Evolutionary conservation across 1,140 invertebrate species (phyloP).

Genomic region (Pantala flavescens): DNA sequence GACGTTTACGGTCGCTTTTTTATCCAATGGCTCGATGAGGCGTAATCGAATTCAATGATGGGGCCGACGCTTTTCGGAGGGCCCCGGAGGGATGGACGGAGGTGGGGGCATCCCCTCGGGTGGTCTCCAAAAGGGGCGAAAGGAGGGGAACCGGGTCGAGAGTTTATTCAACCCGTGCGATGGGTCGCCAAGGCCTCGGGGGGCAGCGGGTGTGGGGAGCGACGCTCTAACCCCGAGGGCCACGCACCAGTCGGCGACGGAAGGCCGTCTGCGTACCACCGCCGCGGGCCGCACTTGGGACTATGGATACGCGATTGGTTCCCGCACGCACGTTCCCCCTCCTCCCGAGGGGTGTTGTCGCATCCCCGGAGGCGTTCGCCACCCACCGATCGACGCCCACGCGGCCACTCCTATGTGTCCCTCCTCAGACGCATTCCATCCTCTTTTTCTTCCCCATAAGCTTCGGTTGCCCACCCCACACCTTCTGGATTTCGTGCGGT

Average conservation of each 20-base stretch:
- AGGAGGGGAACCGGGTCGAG: not conserved
- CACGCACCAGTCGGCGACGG: not conserved
- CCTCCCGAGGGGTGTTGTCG: not conserved
- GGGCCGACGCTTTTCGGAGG: not conserved
- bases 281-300: not conserved
- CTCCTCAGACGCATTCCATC: not conserved
- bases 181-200: not conserved
- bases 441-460: not conserved
- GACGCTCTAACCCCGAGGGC: not conserved
- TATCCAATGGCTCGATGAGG: not conserved
- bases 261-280: not conserved
- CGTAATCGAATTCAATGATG: conserved; percentile 9
- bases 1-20: not conserved
- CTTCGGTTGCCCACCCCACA: not conserved
- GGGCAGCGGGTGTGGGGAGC: not conserved
- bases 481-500: too few relatives aligned
- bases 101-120: not conserved
- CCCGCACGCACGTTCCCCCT: not conserved
- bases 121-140: not conserved
- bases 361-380: not conserved
- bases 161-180: not conserved
- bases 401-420: not conserved
- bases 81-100: not conserved
- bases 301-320: not conserved
- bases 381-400: not conserved